A percentile compares a stretch with the other conserved stretches of the same genome.
phyloP scores from a whole-genome alignment of 2,113 vertebrate genomes.

The Atrichornis clamosus region DNA sequence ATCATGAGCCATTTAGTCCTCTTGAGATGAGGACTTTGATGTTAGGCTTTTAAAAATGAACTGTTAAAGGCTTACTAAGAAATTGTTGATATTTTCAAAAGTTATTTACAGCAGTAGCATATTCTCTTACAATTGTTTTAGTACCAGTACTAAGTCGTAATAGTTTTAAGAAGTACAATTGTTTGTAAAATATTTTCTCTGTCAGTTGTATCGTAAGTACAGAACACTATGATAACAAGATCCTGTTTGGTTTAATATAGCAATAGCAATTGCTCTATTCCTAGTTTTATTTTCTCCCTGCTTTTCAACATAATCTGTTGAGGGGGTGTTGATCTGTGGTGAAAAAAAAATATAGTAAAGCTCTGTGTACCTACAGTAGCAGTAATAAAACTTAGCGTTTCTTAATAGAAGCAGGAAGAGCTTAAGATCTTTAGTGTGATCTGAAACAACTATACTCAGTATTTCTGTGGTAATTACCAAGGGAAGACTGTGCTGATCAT shows the following conservation, averaged over 20 bases:
- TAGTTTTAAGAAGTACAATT: neutral
- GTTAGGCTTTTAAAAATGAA: neutral
- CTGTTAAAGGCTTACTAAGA: neutral
- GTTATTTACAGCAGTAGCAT: neutral
- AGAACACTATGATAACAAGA: neutral
- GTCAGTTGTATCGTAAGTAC: neutral
- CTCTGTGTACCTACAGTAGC: neutral
- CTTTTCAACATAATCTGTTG: neutral
- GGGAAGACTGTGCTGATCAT: neutral
- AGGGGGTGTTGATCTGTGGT: neutral
- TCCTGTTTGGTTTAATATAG: neutral
- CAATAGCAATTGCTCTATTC: neutral
- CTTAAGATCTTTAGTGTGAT: neutral
- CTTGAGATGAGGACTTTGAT: neutral
- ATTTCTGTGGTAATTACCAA: neutral
- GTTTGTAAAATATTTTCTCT: neutral
- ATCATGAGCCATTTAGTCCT: neutral
- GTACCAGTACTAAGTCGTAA: neutral
- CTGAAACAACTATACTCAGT: neutral
- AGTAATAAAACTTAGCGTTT: neutral
- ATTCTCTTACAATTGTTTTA: neutral
- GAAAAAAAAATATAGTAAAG: neutral
- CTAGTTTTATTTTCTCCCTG: neutral
- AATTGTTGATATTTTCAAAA: neutral
- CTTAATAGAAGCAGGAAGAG: neutral